Evolutionary conservation across 37 sponge, comb jelly and placozoan species (phyloP), one percentile per base, ranked within the genome.

Genomic region (Amphimedon queenslandica): DNA sequence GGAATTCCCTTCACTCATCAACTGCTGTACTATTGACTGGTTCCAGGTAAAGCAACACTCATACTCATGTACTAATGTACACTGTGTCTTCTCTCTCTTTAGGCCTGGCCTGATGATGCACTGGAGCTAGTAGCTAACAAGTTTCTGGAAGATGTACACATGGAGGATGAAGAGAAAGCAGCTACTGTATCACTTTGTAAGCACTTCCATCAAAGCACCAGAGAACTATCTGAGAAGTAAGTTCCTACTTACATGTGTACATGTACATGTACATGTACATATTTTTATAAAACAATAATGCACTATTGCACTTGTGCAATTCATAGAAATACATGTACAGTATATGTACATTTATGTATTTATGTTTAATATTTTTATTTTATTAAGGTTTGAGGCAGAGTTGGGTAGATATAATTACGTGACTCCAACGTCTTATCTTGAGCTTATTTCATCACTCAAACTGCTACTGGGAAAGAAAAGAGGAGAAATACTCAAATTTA

Each of bases 361-460:
- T n/a, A n/a, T n/a, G n/a, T n/a, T n/a, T n/a, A n/a, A n/a, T n/a
- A n/a, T n/a, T n/a, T 60, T 60, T 13, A 47, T 60, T 25, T 6
- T n/a, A 30, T 70, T 36, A 13, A 85, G 78, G 66, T 98, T 88
- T 74, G 51, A 75, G 36, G 64, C 63, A 2, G 73, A 98, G 42
- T 80, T 92, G 27, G 82, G 81, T 4, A 75, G 99, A 21, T 93
- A 98, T 70, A 98, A 95, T 75, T 98, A 98, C 47, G 91, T 95
- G 3, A 98, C 99, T 11, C 99, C 99, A 3, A 98, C 99, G 28
- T 95, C 96, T 0, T 98, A 98, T 71, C 84, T 98, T 33, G 99
- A 98, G 80, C 87, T 98, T 37, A 98, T 98, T 33, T 92, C 96
- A 0, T 98, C 96, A 6, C 95, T 98, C 84, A 98, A 98, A 80